phyloP scores from a whole-genome alignment of 1,140 invertebrate genomes.

The Cydia splendana region DNA sequence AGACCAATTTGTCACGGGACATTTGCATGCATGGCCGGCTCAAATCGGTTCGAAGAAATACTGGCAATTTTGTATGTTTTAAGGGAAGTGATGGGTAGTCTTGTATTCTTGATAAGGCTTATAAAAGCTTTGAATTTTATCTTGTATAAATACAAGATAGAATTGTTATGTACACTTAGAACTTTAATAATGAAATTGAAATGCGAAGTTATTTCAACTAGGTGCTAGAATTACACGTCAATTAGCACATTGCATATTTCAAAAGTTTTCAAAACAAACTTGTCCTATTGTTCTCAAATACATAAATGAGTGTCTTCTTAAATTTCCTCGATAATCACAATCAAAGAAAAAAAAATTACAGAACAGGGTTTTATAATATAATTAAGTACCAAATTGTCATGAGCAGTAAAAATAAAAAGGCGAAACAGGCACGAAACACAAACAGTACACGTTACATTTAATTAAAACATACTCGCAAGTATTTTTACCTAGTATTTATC shows the following conservation, averaged over 20 bases:
- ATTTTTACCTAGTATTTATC: constrained; percentile 26
- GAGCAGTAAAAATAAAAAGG: background rate
- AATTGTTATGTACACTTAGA: background rate
- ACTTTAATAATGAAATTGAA: no score
- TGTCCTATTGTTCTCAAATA: no score
- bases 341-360: background rate
- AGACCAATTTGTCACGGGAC: constrained; percentile 71
- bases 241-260: no score
- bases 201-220: no score
- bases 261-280: no score
- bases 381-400: background rate
- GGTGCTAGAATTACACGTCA: no score
- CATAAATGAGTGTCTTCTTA: no score
- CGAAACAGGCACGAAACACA: background rate
- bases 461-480: constrained; percentile 15
- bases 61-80: background rate
- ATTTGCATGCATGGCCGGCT: constrained; percentile 57
- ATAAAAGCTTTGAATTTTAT: background rate
- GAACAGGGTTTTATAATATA: constrained; percentile 2
- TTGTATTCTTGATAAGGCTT: background rate
- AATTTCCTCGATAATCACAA: no score
- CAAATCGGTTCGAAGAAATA: constrained; percentile 14
- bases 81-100: background rate
- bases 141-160: background rate
- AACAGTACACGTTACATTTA: background rate